Evolutionary conservation across 1,140 invertebrate species (phyloP), one percentile per base, ranked within the genome.

Genomic region (Penaeus japonicus): DNA sequence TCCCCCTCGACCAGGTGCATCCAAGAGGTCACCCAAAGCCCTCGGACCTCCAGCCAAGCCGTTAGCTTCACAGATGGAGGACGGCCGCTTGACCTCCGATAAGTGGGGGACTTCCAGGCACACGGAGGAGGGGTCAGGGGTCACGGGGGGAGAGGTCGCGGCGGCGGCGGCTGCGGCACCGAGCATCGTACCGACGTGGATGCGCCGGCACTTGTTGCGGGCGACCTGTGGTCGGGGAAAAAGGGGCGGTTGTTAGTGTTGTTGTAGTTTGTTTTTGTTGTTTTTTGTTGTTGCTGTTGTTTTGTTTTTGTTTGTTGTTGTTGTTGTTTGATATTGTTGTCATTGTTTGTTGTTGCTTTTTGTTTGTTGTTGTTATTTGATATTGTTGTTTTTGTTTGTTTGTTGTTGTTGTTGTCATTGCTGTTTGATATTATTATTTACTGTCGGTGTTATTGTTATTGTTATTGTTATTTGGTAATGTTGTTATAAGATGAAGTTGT

Each of bases 161-260:
- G 62, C 30, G 62, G 62, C 15, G 39, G 39, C 47, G 27, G 62
- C 15, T 22, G 39, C 47, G 27, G 84, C n/a, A 27, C 86, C 89
- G 4, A 86, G 35, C 65, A 91, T 62, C 18, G 62, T 88, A 15
- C 91, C 91, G 4, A 91, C 90, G 62, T 89, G 89, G 47, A 91
- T 90, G 47, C 89, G 87, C 10, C 91, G 73, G 65, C 89, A 90
- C 75, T 90, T 91, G 30, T 83, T 90, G 22, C 90, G 78, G 12
- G 89, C 89, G 0, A 91, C 91, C 87, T 89, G 77, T 1, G 35
- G 22, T 10, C 27, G 39, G 47, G 47, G 39, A 54, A 4, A 18
- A 5, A 17, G 80, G 30, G 32, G 77, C 12, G 22, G 27, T n/a
- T 20, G 35, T 10, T 20, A 78, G 35, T 78, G 10, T 35, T 78